These are phyloP conservation scores for Galaxias olidus DNA, from an alignment of 2,797 vertebrate species.

Conservation along the genomic window DNA sequence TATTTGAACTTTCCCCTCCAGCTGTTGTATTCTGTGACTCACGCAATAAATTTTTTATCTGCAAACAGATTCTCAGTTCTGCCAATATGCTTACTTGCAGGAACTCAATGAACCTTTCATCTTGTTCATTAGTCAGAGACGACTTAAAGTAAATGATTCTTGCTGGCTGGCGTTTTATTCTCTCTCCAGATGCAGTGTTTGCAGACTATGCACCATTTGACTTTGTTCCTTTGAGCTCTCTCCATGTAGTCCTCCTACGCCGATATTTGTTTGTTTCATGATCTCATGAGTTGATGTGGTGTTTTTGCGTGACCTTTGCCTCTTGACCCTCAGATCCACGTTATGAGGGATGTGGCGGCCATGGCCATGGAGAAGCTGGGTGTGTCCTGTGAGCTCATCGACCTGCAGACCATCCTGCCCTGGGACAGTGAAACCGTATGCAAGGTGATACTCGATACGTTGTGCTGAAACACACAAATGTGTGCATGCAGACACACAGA, in stretches of 20 bases:
- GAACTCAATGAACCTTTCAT: constrained; percentile 20
- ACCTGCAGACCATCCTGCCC: constrained; percentile 92
- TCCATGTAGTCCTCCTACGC: background rate
- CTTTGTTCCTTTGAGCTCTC: too few relatives aligned
- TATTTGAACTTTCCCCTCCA: constrained; percentile 18
- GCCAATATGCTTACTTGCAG: constrained; percentile 25
- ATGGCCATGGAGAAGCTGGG: constrained; percentile 98
- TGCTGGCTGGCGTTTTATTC: too few relatives aligned
- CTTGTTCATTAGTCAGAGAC: constrained; percentile 22
- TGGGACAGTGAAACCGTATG: constrained; percentile 94
- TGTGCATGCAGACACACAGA: background rate
- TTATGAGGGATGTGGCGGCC: constrained; percentile 89
- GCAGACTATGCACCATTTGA: too few relatives aligned
- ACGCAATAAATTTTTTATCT: constrained; percentile 21
- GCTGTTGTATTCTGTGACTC: constrained; percentile 35
- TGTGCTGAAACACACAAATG: background rate
- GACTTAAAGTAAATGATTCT: constrained; percentile 5
- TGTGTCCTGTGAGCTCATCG: constrained; percentile 96
- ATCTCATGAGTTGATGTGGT: too few relatives aligned
- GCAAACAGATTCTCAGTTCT: background rate
- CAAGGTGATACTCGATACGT: constrained; percentile 77
- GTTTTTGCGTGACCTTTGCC: background rate
- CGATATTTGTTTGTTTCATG: background rate
- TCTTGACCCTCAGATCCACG: constrained; percentile 81
- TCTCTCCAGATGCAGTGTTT: too few relatives aligned